A percentile compares a stretch with the other conserved stretches of the same genome.
Evolutionary conservation across 1,140 invertebrate genomes (phyloP).

Genomic region (Sitodiplosis mosellana): DNA sequence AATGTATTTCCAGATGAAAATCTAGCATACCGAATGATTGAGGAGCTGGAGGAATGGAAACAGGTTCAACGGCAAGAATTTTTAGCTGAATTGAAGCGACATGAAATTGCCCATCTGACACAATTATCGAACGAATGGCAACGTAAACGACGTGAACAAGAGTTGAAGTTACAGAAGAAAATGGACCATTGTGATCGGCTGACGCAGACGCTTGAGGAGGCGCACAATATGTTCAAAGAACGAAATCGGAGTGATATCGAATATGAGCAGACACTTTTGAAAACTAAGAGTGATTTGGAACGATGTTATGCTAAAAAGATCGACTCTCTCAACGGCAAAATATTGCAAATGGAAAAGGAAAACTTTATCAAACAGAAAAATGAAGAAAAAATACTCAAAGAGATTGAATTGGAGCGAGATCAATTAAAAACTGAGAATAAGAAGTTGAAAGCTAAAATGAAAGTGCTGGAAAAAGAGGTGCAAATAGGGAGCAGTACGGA

Average conservation of each 20-base stretch:
- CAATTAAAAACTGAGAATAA: conserved; percentile 1
- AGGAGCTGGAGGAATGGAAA: conserved; percentile 5
- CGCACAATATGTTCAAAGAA: background rate
- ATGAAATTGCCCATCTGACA: background rate
- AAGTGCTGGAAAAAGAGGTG: background rate
- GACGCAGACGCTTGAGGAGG: conserved; percentile 1
- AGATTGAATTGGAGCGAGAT: background rate
- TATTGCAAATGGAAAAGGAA: background rate
- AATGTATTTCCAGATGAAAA: background rate
- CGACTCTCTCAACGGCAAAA: background rate
- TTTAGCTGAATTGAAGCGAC: conserved; percentile 2
- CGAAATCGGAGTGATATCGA: background rate
- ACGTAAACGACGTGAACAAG: background rate
- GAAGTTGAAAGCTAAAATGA: background rate
- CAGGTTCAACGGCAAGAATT: background rate
- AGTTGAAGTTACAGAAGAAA: background rate
- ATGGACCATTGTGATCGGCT: background rate
- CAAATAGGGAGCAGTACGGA: background rate
- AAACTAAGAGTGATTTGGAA: background rate
- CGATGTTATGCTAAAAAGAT: background rate
- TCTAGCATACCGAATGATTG: conserved; percentile 2
- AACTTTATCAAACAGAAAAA: background rate
- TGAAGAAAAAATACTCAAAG: background rate
- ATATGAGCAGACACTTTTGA: background rate
- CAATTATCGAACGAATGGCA: background rate